Base-by-base conservation (phyloP, 2,797 vertebrate genomes). In the Pseudochromis fuscus region DNA sequence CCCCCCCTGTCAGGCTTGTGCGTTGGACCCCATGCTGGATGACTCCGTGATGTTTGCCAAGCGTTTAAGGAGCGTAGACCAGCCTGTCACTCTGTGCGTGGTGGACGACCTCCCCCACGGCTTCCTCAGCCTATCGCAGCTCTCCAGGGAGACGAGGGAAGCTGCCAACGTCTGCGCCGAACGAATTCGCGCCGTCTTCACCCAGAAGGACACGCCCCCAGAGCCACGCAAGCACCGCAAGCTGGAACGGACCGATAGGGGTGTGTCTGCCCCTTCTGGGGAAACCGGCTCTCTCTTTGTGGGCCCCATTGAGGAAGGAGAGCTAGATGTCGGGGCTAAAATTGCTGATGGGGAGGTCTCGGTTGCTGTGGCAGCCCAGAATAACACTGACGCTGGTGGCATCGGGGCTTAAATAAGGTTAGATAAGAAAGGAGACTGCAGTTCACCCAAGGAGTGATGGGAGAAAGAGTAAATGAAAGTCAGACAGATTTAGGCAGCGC, bases 31-130 rank as follows among this genome's bases (percentile, higher is more conserved):
- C 61, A 96, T 98, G 94, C 89, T 98, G 86, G 97, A 97, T 3
- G 97, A 98, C 92, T 96, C 96, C 0, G 95, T 98, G 84, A 96
- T 96, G 95, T 95, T 98, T 24, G 96, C 96, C 46, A 95, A 96
- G 83, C 93, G 96, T 15, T 91, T 98, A 80, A 93, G 94, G 31
- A 77, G 67, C 37, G 48, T 95, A 35, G 91, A 90, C 46, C 95
- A 92, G 82, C 94, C 94, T 0, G 96, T 97, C 87, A 95, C 94
- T 3, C 88, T 97, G 60, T 94, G 93, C 28, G 94, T 97, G 40
- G 95, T 97, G 59, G 96, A 96, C 49, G 96, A 97, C 90, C 94
- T 97, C 68, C 96, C 96, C 3, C 96, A 98, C 1, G 96, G 96
- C 81, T 98, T 97, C 88, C 95, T 98, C 67, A 96, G 95, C 90